Conservation (phyloP, 1,140 invertebrate genomes). For the Heliconius nattereri region DNA sequence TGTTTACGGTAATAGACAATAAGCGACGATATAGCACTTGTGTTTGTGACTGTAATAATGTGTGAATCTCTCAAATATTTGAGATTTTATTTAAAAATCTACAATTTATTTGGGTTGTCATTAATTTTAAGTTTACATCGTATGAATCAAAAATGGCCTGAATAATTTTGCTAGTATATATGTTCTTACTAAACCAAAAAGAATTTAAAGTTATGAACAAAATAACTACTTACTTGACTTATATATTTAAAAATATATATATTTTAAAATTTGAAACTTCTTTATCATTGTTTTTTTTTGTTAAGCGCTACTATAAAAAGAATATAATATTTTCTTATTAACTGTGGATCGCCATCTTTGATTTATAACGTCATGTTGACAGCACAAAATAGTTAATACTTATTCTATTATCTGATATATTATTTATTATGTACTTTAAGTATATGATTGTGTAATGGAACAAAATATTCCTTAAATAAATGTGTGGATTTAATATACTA, state of each 20-base stretch:
- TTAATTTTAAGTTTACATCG: not conserved
- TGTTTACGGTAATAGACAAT: not conserved
- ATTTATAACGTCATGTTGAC: constrained; percentile 4
- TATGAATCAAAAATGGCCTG: not conserved
- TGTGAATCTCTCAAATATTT: constrained; percentile 18
- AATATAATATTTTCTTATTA: too few species aligned
- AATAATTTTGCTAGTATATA: too few species aligned
- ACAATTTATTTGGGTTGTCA: not conserved
- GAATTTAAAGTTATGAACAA: not conserved
- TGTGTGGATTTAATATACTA: constrained; percentile 19
- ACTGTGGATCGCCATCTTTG: not conserved
- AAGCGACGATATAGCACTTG: not conserved
- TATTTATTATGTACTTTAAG: constrained; percentile 22
- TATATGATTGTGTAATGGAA: constrained; percentile 34
- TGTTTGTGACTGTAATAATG: not conserved
- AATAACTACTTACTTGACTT: too few species aligned
- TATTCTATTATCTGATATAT: constrained; percentile 20
- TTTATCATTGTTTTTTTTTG: not conserved
- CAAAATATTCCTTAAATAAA: constrained; percentile 36
- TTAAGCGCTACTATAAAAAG: too few species aligned
- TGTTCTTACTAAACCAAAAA: not conserved
- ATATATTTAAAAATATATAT: too few species aligned
- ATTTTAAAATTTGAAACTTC: too few species aligned
- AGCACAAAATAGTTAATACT: constrained; percentile 24
- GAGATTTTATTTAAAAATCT: constrained; percentile 11